These are phyloP conservation scores for Porites rus DNA, from an alignment of 92 coral and sea anemone genomes.

Conservation along the genomic window DNA sequence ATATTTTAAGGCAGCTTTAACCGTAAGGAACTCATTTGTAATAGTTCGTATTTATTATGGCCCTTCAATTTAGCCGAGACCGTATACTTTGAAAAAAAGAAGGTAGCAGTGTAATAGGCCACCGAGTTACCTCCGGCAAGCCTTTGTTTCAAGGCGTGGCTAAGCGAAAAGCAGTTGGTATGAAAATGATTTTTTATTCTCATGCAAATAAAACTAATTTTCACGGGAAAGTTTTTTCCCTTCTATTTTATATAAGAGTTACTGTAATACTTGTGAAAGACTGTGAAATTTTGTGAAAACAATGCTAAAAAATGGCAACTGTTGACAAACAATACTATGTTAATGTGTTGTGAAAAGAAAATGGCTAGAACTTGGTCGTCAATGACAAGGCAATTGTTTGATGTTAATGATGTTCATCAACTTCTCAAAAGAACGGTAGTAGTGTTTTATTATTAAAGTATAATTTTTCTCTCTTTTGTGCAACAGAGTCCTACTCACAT, in stretches of 20 bases:
- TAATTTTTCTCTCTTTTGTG: not conserved
- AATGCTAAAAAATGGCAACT: not conserved
- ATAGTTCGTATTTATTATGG: not conserved
- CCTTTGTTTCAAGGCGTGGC: slow-evolving; percentile 6
- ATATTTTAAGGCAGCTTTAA: not conserved
- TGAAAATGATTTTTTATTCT: slow-evolving; percentile 14
- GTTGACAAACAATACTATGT: not conserved
- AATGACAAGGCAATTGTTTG: not conserved
- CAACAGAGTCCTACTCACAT: slow-evolving; percentile 5
- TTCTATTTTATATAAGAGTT: not conserved
- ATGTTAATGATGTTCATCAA: not conserved
- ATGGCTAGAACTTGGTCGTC: slow-evolving; percentile 2
- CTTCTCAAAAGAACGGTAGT: slow-evolving; percentile 3
- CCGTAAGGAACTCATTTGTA: not conserved
- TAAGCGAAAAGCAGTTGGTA: not conserved
- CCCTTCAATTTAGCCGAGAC: not conserved
- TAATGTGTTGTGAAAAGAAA: not conserved
- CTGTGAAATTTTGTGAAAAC: slow-evolving; percentile 3
- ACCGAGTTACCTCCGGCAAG: not conserved
- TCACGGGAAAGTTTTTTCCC: not conserved
- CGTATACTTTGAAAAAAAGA: not conserved
- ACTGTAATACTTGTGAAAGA: not conserved
- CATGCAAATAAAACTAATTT: not conserved
- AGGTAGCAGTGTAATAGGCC: slow-evolving; percentile 5
- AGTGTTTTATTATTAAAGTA: not conserved